Evolutionary conservation across 2,113 vertebrate species (phyloP), one percentile per base, ranked within the genome.

Genomic region (Ceyx melanurus): DNA sequence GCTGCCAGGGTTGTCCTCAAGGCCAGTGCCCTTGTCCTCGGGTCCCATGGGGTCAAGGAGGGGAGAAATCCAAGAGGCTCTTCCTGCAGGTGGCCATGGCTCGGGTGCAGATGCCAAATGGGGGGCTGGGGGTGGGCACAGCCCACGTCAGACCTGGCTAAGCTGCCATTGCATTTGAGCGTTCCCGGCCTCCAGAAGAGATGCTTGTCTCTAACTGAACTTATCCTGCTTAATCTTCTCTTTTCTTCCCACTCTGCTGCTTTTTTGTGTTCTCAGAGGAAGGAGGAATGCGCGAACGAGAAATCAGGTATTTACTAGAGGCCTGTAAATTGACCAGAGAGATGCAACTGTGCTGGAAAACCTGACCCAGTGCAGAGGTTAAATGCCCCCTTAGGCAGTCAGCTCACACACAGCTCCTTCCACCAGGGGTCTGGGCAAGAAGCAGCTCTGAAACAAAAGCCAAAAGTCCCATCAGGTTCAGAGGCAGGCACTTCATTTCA

Each of bases 201-300:
- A 96, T 98, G 97, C 97, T 97, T 94, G 95, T 95, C 94, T 98
- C 98, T 98, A 98, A 98, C 98, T 96, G 97, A 98, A 98, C 98
- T 98, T 97, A 97, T 96, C 98, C 97, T 97, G 98, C 98, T 97
- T 98, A 97, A 98, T 98, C 98, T 98, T 92, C 96, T 98, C 98
- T 98, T 97, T 98, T 97, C 96, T 95, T 98, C 97, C 97, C 92
- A 94, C 98, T 98, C 97, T 98, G 98, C 98, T 97, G 98, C 98
- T 98, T 98, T 98, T 94, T 93, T 97, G 97, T 98, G 97, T 97
- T 98, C 97, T 98, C 99, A 99, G 99, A 99, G 99, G 99, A 98
- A 98, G 99, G 98, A 98, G 99, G 98, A 99, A 99, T 98, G 98
- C 99, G 81, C 99, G 99, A 96, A 97, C 98, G 61, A 98, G 99